Conservation (phyloP, 2,113 vertebrate genomes). For the Muntiacus muntjak region DNA sequence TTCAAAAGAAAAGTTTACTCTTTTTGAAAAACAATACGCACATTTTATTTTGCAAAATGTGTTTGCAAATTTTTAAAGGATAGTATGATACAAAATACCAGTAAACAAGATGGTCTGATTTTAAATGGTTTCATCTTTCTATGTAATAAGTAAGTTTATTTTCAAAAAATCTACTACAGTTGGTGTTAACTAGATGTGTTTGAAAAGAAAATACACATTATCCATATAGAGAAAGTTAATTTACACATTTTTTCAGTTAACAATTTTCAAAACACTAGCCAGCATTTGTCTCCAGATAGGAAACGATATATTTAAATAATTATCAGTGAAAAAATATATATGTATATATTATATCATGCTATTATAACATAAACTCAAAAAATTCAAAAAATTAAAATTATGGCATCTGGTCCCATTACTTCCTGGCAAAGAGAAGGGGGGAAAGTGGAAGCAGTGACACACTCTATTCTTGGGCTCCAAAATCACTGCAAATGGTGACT, state of each 20-base stretch:
- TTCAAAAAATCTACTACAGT: background rate
- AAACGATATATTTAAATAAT: background rate
- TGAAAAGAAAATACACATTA: background rate
- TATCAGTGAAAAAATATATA: background rate
- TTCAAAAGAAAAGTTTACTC: background rate
- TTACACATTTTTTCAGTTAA: background rate
- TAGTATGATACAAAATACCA: background rate
- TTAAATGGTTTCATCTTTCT: background rate
- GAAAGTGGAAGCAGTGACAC: background rate
- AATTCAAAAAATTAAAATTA: background rate
- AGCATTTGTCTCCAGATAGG: background rate
- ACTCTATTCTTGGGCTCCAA: background rate
- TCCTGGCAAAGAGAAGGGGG: background rate
- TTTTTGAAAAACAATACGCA: background rate
- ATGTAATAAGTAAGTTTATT: background rate
- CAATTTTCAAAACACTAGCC: background rate
- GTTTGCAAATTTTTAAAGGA: background rate
- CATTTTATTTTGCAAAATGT: background rate
- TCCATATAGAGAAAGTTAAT: background rate
- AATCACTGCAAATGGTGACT: background rate
- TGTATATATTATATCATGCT: background rate
- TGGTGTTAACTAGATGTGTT: background rate
- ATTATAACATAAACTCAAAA: background rate
- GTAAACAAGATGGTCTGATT: background rate
- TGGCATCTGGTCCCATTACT: background rate